phyloP scores from a whole-genome alignment of 2,888 invertebrate genomes.

The Timandra comae region DNA sequence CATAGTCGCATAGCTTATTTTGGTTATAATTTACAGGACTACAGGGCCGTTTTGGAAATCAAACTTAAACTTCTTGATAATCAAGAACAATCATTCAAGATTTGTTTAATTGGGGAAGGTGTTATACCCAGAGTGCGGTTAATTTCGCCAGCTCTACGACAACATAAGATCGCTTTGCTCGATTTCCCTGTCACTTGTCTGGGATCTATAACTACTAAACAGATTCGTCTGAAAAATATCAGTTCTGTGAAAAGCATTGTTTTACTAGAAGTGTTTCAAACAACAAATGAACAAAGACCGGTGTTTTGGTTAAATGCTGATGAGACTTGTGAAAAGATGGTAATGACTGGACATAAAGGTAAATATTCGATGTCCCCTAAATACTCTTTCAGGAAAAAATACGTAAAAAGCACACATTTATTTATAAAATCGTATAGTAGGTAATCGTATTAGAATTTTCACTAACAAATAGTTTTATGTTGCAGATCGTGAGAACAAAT shows the following conservation, averaged over 20 bases:
- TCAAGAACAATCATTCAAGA: conserved; percentile 54
- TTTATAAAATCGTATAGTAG: no score
- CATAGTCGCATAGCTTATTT: no score
- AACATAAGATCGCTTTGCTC: conserved; percentile 38
- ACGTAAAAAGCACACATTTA: neutral
- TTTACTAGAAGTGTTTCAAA: conserved; percentile 33
- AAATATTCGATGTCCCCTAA: conserved; percentile 7
- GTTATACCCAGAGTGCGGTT: conserved; percentile 60
- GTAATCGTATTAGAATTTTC: no score
- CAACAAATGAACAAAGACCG: conserved; percentile 38
- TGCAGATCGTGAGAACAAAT: conserved; percentile 39
- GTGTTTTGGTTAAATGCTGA: conserved; percentile 49
- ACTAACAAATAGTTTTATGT: no score
- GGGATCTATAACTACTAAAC: conserved; percentile 46
- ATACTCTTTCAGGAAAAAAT: no score
- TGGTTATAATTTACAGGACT: conserved; percentile 46
- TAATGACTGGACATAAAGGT: conserved; percentile 39
- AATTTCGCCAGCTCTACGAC: conserved; percentile 39
- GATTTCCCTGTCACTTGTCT: conserved; percentile 61
- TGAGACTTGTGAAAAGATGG: conserved; percentile 30
- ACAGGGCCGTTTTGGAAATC: conserved; percentile 61
- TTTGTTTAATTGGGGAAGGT: conserved; percentile 65
- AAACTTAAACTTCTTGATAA: conserved; percentile 56
- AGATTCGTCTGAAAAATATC: conserved; percentile 55
- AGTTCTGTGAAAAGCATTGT: conserved; percentile 47